phyloP scores from a whole-genome alignment of 2,113 vertebrate species.

The Felis chaus region DNA sequence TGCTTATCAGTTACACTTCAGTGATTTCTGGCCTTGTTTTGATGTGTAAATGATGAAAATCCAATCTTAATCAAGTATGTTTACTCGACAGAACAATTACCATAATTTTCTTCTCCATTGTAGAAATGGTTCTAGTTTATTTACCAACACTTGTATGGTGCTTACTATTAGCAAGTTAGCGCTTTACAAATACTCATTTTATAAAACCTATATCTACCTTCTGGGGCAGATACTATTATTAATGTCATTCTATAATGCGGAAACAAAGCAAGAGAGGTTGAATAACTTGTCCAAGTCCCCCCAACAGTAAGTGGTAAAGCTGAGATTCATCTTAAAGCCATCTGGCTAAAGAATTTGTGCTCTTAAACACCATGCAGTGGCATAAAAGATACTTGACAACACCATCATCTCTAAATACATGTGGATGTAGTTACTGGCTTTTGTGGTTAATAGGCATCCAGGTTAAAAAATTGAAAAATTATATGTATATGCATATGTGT shows the following conservation, averaged over 20 bases:
- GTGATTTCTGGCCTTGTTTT: not conserved
- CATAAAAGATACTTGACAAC: not conserved
- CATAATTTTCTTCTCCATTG: not conserved
- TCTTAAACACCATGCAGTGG: not conserved
- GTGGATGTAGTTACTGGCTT: not conserved
- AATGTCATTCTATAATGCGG: not conserved
- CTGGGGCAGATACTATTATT: not conserved
- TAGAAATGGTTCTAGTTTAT: not conserved
- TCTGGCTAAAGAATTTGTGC: not conserved
- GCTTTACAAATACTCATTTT: not conserved
- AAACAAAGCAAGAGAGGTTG: not conserved
- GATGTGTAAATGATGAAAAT: conserved; percentile 28
- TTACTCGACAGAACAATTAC: not conserved
- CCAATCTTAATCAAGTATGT: not conserved
- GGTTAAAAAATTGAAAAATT: not conserved
- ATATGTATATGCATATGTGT: too few relatives aligned
- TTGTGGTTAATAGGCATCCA: not conserved
- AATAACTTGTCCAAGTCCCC: not conserved
- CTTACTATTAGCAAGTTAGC: not conserved
- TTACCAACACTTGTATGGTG: not conserved
- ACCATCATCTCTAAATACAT: not conserved
- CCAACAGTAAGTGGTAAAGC: not conserved
- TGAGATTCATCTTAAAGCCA: not conserved
- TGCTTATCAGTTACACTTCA: conserved; percentile 45
- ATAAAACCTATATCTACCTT: not conserved